Evolutionary conservation across 2,113 vertebrate genomes (phyloP).

Genomic region (Melanerpes formicivorus): DNA sequence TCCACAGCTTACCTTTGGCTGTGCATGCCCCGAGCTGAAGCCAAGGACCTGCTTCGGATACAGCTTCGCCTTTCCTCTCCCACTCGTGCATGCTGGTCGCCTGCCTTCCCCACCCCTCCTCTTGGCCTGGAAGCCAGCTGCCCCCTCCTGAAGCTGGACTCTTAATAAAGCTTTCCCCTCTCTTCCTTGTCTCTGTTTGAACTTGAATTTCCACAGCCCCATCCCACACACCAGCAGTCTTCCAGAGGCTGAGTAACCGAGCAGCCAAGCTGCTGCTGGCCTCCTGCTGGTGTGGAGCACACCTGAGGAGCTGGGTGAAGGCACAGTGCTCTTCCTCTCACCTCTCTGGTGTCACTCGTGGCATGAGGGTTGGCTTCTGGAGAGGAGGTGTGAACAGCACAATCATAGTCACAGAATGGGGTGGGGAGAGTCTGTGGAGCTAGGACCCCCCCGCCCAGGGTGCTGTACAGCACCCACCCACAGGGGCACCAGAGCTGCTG

Average conservation of each 20-base stretch:
- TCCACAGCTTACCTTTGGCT: neutral
- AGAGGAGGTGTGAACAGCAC: no score
- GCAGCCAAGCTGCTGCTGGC: neutral
- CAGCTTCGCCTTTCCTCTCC: neutral
- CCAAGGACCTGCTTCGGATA: neutral
- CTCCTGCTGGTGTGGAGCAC: neutral
- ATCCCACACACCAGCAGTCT: neutral
- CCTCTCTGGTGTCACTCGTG: neutral
- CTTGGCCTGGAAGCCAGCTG: conserved; percentile 17
- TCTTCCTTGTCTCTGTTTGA: conserved; percentile 53
- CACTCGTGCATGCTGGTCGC: conserved; percentile 7
- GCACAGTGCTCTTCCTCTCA: neutral
- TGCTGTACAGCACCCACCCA: no score
- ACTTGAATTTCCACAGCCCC: conserved; percentile 46
- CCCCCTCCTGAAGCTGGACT: conserved; percentile 25
- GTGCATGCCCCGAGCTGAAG: neutral
- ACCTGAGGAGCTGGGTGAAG: neutral
- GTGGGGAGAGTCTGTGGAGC: no score
- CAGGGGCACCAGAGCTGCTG: no score
- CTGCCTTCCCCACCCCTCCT: neutral
- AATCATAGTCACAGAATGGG: no score
- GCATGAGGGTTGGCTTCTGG: no score
- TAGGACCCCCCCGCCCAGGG: no score
- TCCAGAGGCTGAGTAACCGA: neutral
- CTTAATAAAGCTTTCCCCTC: conserved; percentile 60